A percentile compares a stretch with the other conserved stretches of the same genome.
phyloP scores from a whole-genome alignment of 2,888 invertebrate genomes.

The Noctua fimbriata region DNA sequence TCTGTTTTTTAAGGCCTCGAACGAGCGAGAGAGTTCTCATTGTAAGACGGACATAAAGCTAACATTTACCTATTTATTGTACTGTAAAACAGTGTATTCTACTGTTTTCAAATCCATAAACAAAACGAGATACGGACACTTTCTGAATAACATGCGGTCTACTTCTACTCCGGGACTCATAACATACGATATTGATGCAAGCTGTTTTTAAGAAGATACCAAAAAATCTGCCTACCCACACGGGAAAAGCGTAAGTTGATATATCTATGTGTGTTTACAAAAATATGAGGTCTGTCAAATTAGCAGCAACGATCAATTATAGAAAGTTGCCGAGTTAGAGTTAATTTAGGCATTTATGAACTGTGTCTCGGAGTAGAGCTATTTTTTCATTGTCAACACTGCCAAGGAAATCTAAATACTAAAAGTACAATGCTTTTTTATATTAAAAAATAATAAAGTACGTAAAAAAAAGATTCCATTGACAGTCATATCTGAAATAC shows the following conservation, averaged over 20 bases:
- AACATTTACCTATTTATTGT: slow-evolving; percentile 15
- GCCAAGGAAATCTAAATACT: slow-evolving; percentile 44
- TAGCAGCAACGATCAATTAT: background rate
- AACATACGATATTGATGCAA: background rate
- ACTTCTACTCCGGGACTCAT: slow-evolving; percentile 32
- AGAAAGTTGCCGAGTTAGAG: background rate
- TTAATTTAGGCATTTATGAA: background rate
- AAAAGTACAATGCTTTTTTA: slow-evolving; percentile 42
- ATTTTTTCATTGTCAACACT: slow-evolving; percentile 13
- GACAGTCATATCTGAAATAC: slow-evolving; percentile 42
- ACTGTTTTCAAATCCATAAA: slow-evolving; percentile 2
- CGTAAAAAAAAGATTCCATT: slow-evolving; percentile 32
- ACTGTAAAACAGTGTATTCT: slow-evolving; percentile 18
- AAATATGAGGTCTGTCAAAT: background rate
- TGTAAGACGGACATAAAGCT: slow-evolving; percentile 16
- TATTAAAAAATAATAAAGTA: slow-evolving; percentile 30
- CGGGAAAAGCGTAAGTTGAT: background rate
- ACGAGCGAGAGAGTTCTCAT: slow-evolving; percentile 19
- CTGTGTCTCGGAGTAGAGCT: slow-evolving; percentile 24
- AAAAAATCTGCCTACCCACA: background rate
- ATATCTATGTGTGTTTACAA: background rate
- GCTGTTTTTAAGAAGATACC: background rate
- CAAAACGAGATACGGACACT: slow-evolving; percentile 45
- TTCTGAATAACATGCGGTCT: slow-evolving; percentile 31
- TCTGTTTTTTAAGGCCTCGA: slow-evolving; percentile 30